Percentiles rank a stretch among this genome's conserved stretches.
Conservation (phyloP, 2,888 invertebrate species). For the Melanostoma scalare region DNA sequence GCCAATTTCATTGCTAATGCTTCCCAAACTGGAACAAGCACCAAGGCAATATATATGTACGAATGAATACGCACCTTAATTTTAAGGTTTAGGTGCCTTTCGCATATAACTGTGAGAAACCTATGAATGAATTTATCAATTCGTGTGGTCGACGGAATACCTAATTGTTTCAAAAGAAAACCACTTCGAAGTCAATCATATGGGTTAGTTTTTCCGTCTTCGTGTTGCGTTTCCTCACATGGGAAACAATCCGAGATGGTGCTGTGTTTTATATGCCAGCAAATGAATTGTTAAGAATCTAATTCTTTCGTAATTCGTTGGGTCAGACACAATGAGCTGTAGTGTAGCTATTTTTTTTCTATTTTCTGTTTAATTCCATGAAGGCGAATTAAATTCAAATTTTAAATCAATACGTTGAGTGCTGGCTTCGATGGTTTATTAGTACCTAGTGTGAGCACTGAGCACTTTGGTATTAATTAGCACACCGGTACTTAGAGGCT, state of each 20-base stretch:
- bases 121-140: constrained; percentile 67
- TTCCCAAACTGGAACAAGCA: background rate
- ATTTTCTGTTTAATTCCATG: background rate
- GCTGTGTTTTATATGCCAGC: constrained; percentile 6
- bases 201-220: constrained; percentile 49
- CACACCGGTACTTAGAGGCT: background rate
- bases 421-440: background rate
- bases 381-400: constrained; percentile 37
- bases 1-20: constrained; percentile 31
- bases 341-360: background rate
- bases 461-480: constrained; percentile 29
- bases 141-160: constrained; percentile 54
- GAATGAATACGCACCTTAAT: constrained; percentile 8
- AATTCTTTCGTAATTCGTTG: constrained; percentile 44
- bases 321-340: constrained; percentile 14
- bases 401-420: constrained; percentile 35
- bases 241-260: constrained; percentile 32
- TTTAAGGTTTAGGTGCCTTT: constrained; percentile 1
- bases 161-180: constrained; percentile 57
- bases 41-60: background rate
- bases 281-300: constrained; percentile 34
- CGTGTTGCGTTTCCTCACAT: constrained; percentile 61
- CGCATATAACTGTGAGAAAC: constrained; percentile 47
- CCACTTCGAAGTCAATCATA: constrained; percentile 56
- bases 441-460: background rate